Base-by-base conservation (phyloP, 2,888 invertebrate genomes). In the Amiota mariae region DNA sequence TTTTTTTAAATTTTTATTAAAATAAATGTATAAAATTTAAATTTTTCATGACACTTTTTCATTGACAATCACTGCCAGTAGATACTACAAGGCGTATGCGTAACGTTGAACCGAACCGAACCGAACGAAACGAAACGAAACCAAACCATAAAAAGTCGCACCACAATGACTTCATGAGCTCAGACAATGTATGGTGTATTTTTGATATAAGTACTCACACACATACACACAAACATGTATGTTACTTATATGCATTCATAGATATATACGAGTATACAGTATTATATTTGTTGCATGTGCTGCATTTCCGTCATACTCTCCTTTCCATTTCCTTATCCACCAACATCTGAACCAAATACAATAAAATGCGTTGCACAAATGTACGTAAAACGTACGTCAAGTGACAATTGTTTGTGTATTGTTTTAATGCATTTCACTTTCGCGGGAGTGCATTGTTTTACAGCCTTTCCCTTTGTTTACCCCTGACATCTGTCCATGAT, bases 391-490 rank as follows among this genome's bases (percentile, higher is more conserved):
- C 36, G 36, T 36, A 36, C 36, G 2, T 36, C 36, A 36, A 36
- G 57, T 18, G 57, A 59, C 9, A 59, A 18, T 59, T 59, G n/a
- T 15, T 15, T 36, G 3, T 11, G 15, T 20, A 59, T 59, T 59
- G 57, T 59, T 59, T 59, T 59, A 59, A 59, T 59, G 57, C 20
- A 59, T 66, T 66, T 47, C 48, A 66, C 46, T 66, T 66, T 47
- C 48, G 15, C 48, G 66, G 20, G 11, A 47, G 36, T 47, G 64
- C 47, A 47, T 20, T 20, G 11, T 36, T n/a, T 24, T 4, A 2
- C 36, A 2, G 36, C 36, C 36, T 36, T 36, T 36, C 36, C 36
- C 36, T 36, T 36, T n/a, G n/a, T 24, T 36, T 36, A 36, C 36
- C 36, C 36, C 8, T 36, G 6, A 36, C 36, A 4, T 36, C 8